Conservation (phyloP, 2,797 vertebrate genomes). For the Catostomus latipinnis region DNA sequence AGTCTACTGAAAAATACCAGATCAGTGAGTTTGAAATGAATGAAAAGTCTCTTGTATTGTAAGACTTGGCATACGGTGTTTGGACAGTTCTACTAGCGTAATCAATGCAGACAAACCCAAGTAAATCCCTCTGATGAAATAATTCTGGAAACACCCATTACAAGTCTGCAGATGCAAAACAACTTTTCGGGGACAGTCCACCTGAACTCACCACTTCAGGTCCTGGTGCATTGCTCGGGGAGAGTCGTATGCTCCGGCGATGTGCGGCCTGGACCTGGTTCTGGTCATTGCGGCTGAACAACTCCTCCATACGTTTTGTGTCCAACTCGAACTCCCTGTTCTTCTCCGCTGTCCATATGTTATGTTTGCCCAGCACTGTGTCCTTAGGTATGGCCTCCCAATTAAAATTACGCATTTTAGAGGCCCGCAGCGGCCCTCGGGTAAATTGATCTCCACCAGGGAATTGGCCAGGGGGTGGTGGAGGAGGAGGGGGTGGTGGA, state of each 20-base stretch:
- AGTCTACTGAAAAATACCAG: no score
- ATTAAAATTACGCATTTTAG: conserved; percentile 83
- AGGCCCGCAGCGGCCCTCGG: conserved; percentile 60
- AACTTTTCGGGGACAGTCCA: not conserved
- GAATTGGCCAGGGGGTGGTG: conserved; percentile 27
- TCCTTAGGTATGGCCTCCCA: conserved; percentile 83
- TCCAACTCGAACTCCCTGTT: conserved; percentile 77
- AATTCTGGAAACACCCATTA: conserved; percentile 12
- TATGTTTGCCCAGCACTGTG: conserved; percentile 76
- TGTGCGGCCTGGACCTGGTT: conserved; percentile 55
- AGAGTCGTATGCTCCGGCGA: conserved; percentile 65
- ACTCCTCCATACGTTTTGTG: conserved; percentile 80
- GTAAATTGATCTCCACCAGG: conserved; percentile 30
- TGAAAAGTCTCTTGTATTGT: not conserved
- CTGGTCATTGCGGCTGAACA: conserved; percentile 78
- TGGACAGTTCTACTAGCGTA: not conserved
- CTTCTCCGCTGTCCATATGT: conserved; percentile 80
- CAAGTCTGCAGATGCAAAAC: not conserved
- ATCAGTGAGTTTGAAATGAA: not conserved
- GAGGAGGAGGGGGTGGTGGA: conserved; percentile 46
- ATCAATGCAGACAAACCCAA: not conserved
- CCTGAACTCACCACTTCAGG: conserved; percentile 69
- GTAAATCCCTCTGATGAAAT: not conserved
- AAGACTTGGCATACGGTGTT: no score
- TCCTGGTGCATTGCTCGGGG: conserved; percentile 51